Conservation (phyloP, 2,888 invertebrate species). For the Tromatobia lineatoria region DNA sequence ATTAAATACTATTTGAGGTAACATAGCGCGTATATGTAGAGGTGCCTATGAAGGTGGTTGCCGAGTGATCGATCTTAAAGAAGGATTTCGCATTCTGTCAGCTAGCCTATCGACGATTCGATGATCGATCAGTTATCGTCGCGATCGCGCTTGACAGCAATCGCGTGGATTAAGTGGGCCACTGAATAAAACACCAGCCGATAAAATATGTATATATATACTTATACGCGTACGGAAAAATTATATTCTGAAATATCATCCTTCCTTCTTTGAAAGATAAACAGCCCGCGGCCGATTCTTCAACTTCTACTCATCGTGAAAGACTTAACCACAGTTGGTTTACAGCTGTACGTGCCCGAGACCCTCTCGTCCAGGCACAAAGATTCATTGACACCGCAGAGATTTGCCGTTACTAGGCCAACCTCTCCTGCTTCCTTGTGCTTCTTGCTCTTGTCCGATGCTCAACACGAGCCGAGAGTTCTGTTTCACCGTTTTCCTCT, state of each 20-base stretch:
- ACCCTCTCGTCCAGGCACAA: slow-evolving; percentile 46
- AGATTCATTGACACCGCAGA: slow-evolving; percentile 71
- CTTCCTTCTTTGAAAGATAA: not conserved
- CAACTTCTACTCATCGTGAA: slow-evolving; percentile 3
- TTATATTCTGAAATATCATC: not conserved
- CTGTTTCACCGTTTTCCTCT: slow-evolving; percentile 73
- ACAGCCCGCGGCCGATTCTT: not conserved
- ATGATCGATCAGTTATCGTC: slow-evolving; percentile 37
- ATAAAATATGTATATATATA: not conserved
- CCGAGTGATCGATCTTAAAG: slow-evolving; percentile 41
- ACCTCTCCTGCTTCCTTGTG: slow-evolving; percentile 64
- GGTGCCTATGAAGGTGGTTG: not conserved
- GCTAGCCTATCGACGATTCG: slow-evolving; percentile 10
- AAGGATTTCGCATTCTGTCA: slow-evolving; percentile 17
- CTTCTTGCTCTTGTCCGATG: not conserved
- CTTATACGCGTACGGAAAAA: not conserved
- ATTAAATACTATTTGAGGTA: slow-evolving; percentile 37
- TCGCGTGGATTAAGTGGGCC: slow-evolving; percentile 19
- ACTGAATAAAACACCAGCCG: not conserved
- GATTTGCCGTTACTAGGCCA: slow-evolving; percentile 80
- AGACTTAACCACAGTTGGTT: not conserved
- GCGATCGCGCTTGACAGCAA: slow-evolving; percentile 8
- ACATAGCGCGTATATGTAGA: not conserved
- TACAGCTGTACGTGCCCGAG: slow-evolving; percentile 16
- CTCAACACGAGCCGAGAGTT: slow-evolving; percentile 59